phyloP scores from a whole-genome alignment of 1,140 invertebrate species.

The Nasonia vitripennis region DNA sequence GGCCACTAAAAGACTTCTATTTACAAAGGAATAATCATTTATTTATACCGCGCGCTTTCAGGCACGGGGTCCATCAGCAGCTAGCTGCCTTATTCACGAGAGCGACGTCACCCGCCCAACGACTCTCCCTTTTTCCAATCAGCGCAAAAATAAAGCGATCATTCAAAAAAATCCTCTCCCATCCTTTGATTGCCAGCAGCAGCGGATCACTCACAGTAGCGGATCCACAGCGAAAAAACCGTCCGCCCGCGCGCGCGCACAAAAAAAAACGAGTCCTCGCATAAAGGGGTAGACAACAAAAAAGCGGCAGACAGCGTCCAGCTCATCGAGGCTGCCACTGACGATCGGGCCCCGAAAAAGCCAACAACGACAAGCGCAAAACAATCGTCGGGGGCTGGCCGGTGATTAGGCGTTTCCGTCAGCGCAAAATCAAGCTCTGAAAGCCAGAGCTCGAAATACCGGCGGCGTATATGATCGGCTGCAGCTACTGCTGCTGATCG shows the following conservation, averaged over 20 bases:
- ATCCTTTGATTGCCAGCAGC: background rate
- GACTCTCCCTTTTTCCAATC: background rate
- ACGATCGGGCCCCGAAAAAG: conserved; percentile 22
- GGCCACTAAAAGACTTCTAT: background rate
- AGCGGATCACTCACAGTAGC: background rate
- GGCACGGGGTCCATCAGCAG: background rate
- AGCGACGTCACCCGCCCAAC: background rate
- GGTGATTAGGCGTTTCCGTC: conserved; percentile 24
- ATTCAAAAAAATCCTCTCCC: background rate
- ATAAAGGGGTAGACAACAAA: conserved; percentile 26
- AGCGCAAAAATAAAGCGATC: conserved; percentile 5
- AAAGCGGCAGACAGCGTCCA: background rate
- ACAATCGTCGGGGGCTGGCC: conserved; percentile 43
- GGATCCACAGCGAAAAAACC: background rate
- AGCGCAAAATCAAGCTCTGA: conserved; percentile 1
- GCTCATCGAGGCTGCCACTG: background rate
- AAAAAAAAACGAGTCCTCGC: background rate
- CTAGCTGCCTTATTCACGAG: background rate
- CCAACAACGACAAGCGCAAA: conserved; percentile 7
- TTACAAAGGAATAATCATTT: conserved; percentile 1
- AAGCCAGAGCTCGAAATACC: conserved; percentile 1
- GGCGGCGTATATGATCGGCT: conserved; percentile 9
- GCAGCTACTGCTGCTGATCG: conserved; percentile 25
- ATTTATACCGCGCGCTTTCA: background rate
- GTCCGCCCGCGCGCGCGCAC: background rate